phyloP scores from a whole-genome alignment of 2,797 vertebrate genomes.

The Petrocephalus schoutedeni region DNA sequence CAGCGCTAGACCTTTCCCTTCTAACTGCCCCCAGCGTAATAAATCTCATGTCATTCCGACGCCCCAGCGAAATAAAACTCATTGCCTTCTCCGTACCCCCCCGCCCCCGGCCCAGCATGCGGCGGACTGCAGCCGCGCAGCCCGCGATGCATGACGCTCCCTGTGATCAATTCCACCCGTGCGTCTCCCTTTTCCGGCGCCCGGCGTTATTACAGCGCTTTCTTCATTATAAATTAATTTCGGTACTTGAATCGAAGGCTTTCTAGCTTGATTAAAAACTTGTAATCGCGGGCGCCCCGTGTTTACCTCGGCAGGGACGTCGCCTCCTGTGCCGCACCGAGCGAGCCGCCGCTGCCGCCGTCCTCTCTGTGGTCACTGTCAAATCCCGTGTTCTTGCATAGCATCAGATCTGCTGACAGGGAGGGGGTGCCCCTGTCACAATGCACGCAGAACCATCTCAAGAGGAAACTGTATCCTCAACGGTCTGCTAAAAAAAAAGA shows the following conservation, averaged over 20 bases:
- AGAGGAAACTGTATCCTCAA: not conserved
- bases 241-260: not conserved
- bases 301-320: conserved; percentile 26
- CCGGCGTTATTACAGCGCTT: not conserved
- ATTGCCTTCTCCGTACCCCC: not conserved
- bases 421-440: conserved; percentile 4
- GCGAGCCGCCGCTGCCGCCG: conserved; percentile 27
- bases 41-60: not conserved
- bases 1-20: not conserved
- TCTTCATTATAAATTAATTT: not conserved
- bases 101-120: not conserved
- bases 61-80: not conserved
- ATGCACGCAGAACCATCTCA: conserved; percentile 4
- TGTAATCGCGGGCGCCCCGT: not conserved
- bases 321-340: conserved; percentile 25
- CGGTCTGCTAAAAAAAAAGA: not conserved
- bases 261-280: not conserved
- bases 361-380: conserved; percentile 40
- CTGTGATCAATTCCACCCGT: not conserved
- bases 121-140: not conserved
- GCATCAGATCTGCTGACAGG: conserved; percentile 30
- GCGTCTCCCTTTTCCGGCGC: not conserved
- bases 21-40: not conserved
- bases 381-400: conserved; percentile 41
- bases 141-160: not conserved